These are phyloP conservation scores for Charanyca ferruginea DNA, from an alignment of 2,888 invertebrate genomes.

Conservation along the genomic window DNA sequence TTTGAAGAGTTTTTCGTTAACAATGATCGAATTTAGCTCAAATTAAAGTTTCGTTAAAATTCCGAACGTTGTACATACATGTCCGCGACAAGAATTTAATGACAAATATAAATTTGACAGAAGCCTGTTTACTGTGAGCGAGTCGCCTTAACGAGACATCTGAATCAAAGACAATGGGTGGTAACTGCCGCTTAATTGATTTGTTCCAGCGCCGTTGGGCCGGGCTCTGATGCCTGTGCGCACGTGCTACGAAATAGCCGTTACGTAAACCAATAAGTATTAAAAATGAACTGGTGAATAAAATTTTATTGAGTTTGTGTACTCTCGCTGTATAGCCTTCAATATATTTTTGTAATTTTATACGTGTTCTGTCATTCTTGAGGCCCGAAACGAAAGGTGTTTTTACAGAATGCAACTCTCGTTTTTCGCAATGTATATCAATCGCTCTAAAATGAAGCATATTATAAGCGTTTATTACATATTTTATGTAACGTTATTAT, in stretches of 20 bases:
- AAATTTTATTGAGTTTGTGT: slow-evolving; percentile 57
- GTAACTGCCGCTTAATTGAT: slow-evolving; percentile 78
- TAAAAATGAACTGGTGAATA: slow-evolving; percentile 55
- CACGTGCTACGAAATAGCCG: slow-evolving; percentile 56
- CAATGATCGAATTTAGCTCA: slow-evolving; percentile 77
- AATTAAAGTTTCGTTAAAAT: slow-evolving; percentile 87
- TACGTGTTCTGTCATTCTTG: slow-evolving; percentile 57
- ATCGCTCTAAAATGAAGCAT: slow-evolving; percentile 49
- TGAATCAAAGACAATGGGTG: slow-evolving; percentile 85
- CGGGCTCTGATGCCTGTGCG: slow-evolving; percentile 38
- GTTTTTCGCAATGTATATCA: slow-evolving; percentile 56
- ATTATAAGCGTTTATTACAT: slow-evolving; percentile 40
- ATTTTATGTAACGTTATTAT: slow-evolving; percentile 62
- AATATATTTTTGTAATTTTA: slow-evolving; percentile 54
- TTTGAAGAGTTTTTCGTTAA: slow-evolving; percentile 71
- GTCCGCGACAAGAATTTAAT: slow-evolving; percentile 78
- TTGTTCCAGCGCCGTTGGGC: slow-evolving; percentile 68
- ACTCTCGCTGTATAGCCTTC: slow-evolving; percentile 55
- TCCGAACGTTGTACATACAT: slow-evolving; percentile 71
- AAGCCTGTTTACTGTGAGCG: slow-evolving; percentile 72
- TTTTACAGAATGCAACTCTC: slow-evolving; percentile 44
- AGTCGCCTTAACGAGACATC: slow-evolving; percentile 81
- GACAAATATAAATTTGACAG: slow-evolving; percentile 83
- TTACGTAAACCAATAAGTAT: slow-evolving; percentile 57
- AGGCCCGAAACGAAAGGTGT: slow-evolving; percentile 55